Evolutionary conservation across 2,113 vertebrate species (phyloP).

Genomic region (Leptosomus discolor): DNA sequence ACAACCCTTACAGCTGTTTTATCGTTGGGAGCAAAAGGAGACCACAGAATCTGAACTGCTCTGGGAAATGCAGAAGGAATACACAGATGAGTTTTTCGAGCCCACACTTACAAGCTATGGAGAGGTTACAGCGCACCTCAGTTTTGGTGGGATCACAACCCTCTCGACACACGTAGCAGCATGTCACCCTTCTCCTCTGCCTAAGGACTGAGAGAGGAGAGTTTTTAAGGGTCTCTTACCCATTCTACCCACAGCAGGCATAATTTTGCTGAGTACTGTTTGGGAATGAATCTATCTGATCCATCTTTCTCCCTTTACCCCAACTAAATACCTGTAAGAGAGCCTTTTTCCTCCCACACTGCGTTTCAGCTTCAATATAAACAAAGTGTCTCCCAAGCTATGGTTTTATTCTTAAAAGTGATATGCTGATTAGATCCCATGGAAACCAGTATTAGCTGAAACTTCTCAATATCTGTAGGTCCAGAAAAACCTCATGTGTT

Average conservation of each 20-base stretch:
- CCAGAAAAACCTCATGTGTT: background rate
- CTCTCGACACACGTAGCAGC: rapidly evolving
- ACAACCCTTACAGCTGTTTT: background rate
- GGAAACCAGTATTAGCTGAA: background rate
- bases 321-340: background rate
- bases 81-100: background rate
- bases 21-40: background rate
- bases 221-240: background rate
- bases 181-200: background rate
- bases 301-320: background rate
- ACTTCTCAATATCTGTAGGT: background rate
- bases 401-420: background rate
- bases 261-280: background rate
- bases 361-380: background rate
- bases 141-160: background rate
- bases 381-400: background rate
- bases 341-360: background rate
- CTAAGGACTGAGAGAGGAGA: background rate
- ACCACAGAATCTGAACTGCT: background rate
- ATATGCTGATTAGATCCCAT: background rate
- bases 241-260: background rate
- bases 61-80: background rate
- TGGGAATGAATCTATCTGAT: background rate
- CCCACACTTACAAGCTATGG: rapidly evolving
- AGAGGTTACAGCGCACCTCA: background rate